These are phyloP conservation scores for Mylabris sibirica DNA, from an alignment of 2,888 invertebrate genomes.

Conservation along the genomic window DNA sequence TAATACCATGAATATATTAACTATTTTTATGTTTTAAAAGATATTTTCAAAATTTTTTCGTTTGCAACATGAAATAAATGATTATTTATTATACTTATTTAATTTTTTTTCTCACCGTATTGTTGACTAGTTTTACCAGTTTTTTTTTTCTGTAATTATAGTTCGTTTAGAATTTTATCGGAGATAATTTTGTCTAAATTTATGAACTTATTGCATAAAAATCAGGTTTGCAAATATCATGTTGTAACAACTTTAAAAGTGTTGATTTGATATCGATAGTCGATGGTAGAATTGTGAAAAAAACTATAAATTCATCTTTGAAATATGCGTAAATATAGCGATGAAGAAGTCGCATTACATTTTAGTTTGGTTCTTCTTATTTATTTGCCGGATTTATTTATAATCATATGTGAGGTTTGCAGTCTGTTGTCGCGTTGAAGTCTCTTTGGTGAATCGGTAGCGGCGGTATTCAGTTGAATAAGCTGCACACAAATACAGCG, in stretches of 20 bases:
- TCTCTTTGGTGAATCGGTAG: conserved; percentile 19
- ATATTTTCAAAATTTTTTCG: not conserved
- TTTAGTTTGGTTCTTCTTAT: conserved; percentile 49
- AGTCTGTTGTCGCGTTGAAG: conserved; percentile 33
- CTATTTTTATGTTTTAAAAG: not conserved
- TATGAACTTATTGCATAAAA: conserved; percentile 6
- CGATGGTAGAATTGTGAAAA: not conserved
- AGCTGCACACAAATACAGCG: conserved; percentile 29
- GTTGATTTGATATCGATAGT: not conserved
- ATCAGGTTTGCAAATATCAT: not conserved
- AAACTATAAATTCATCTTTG: too few relatives aligned
- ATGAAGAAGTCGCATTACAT: conserved; percentile 54
- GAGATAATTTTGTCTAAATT: conserved; percentile 2
- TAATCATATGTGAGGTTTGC: conserved; percentile 48
- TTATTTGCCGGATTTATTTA: conserved; percentile 51
- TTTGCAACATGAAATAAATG: conserved; percentile 2
- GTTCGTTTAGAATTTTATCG: conserved; percentile 10
- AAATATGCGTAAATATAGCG: conserved; percentile 49
- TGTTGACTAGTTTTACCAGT: conserved; percentile 11
- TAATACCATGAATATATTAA: not conserved
- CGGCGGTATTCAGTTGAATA: conserved; percentile 19
- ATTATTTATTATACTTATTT: not conserved
- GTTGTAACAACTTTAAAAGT: not conserved
- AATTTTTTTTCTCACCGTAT: not conserved
- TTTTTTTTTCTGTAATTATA: not conserved